A percentile compares a stretch with the other conserved stretches of the same genome.
phyloP scores from a whole-genome alignment of 2,888 invertebrate genomes.

The Acrobasis consociella region DNA sequence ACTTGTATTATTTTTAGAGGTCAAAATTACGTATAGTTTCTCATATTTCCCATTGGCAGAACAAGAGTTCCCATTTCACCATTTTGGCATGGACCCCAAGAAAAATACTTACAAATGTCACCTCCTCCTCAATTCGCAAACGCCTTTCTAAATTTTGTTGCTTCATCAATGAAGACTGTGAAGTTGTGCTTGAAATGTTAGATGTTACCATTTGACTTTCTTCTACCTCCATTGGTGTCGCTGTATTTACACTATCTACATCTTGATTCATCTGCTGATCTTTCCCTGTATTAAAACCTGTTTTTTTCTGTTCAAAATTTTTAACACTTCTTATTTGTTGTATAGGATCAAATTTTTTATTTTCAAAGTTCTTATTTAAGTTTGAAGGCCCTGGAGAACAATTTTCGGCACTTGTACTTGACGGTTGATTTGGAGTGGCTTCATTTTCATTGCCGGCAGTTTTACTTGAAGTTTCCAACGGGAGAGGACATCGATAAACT shows the following conservation, averaged over 20 bases:
- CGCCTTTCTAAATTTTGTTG: slow-evolving; percentile 65
- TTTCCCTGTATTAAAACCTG: slow-evolving; percentile 23
- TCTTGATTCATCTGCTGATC: slow-evolving; percentile 19
- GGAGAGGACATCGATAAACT: slow-evolving; percentile 66
- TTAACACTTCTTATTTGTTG: slow-evolving; percentile 46
- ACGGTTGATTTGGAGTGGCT: slow-evolving; percentile 8
- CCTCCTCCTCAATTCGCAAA: slow-evolving; percentile 73
- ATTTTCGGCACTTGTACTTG: slow-evolving; percentile 26
- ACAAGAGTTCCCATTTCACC: too few species aligned
- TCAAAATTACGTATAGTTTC: too few species aligned
- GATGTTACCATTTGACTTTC: slow-evolving; percentile 27
- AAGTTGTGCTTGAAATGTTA: slow-evolving; percentile 28
- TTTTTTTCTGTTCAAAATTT: slow-evolving; percentile 29
- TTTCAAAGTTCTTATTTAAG: slow-evolving; percentile 27
- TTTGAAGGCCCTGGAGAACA: slow-evolving; percentile 41
- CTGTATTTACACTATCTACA: slow-evolving; percentile 11
- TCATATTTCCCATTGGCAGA: too few species aligned
- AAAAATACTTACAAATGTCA: slow-evolving; percentile 66
- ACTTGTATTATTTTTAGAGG: too few species aligned
- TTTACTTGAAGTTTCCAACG: slow-evolving; percentile 24
- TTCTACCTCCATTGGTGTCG: slow-evolving; percentile 24
- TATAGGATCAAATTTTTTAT: slow-evolving; percentile 47
- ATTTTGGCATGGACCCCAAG: neutral
- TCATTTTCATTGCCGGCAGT: slow-evolving; percentile 25
- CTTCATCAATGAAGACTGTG: slow-evolving; percentile 36